These are phyloP conservation scores for Bubo scandiacus DNA, from an alignment of 2,113 vertebrate genomes.

Conservation along the genomic window DNA sequence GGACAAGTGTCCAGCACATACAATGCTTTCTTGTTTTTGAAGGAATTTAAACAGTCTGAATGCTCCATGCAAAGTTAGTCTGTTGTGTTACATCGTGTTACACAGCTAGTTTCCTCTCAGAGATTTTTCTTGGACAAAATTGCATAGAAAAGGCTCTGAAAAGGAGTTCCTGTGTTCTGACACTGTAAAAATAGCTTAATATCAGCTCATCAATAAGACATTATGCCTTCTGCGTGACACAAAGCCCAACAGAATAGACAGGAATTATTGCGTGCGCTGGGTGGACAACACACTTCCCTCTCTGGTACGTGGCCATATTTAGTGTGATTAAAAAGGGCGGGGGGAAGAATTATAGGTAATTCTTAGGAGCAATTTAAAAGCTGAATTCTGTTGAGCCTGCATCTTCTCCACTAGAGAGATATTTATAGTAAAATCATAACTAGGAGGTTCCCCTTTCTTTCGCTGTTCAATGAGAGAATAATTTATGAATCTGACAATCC, in stretches of 20 bases:
- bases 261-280: not conserved
- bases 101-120: not conserved
- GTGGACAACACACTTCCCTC: not conserved
- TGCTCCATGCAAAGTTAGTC: not conserved
- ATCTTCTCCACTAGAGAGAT: slow-evolving; percentile 23
- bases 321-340: slow-evolving; percentile 15
- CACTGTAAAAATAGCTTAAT: not conserved
- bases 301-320: not conserved
- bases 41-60: not conserved
- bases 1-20: not conserved
- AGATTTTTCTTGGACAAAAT: slow-evolving; percentile 25
- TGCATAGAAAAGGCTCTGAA: not conserved
- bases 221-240: not conserved
- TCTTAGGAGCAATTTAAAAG: slow-evolving; percentile 44
- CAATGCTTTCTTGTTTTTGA: not conserved
- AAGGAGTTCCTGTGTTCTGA: not conserved
- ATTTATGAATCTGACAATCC: slow-evolving; percentile 62
- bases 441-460: slow-evolving; percentile 46
- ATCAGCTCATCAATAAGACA: not conserved
- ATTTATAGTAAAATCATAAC: slow-evolving; percentile 62
- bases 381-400: slow-evolving; percentile 46
- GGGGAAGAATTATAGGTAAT: not conserved
- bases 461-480: slow-evolving; percentile 58
- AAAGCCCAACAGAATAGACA: not conserved
- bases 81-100: not conserved